Base-by-base conservation (phyloP, 30 jellyfish, hydroid and myxozoan genomes). In the Mastigias papua region DNA sequence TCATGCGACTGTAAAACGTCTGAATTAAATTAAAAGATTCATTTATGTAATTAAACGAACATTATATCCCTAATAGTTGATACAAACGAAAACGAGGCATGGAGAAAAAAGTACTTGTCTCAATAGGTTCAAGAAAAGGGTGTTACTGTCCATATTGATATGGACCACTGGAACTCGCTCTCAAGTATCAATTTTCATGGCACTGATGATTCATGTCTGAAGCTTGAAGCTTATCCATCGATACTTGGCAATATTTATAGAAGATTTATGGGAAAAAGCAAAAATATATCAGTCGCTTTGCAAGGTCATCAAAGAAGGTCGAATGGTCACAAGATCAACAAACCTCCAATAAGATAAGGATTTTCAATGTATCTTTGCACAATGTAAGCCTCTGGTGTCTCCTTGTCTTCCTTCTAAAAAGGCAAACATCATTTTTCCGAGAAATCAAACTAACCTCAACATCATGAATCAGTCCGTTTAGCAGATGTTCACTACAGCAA, bases 341-440 rank as follows among this genome's bases (percentile, higher is more conserved):
- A 81, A 93, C 99, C 99, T 75, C 97, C 97, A 48, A 94, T 90
- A 0, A 94, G 63, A 50, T 94, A 94, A 13, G 99, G 99, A 75
- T 94, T 94, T 50, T 94, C 99, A 13, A 94, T 68, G 80, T 94
- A 94, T 73, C 97, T 33, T 67, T 94, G 99, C 26, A 94, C 99
- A 69, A 94, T 94, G 76, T 94, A 94, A 0, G 99, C 97, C 75
- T 94, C 99, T 9, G 99, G 99, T 10, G 89, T 87, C 65, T 93
- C 98, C 63, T 89, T 89, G 65, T 94, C 99, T 89, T 94, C 99
- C 51, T 69, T 94, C 97, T 93, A 69, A 21, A 28, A 86, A 11
- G 22, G n/a, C 2, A 49, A 73, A 23, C 16, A 28, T 54, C 67
- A 54, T 42, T 42, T 42, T n/a, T n/a, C n/a, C n/a, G 54, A 42